Base-by-base conservation (phyloP, 2,797 vertebrate genomes). In the Muscicapa comitata region DNA sequence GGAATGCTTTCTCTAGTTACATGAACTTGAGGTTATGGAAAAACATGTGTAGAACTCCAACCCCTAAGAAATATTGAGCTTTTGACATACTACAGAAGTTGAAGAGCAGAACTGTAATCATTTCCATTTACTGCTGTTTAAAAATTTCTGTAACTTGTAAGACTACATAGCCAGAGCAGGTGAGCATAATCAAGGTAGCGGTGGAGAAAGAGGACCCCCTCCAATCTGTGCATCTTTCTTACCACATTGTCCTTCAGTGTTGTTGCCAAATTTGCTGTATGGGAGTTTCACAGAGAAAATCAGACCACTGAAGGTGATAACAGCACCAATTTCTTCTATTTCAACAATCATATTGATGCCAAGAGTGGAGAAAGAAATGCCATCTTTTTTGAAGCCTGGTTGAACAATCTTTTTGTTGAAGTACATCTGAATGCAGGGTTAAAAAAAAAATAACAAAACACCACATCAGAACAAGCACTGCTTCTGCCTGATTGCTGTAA, bases 231-330 rank as follows among this genome's bases (percentile, higher is more conserved):
- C 10, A 29, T 90, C 26, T 57, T n/a, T 85, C 98, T 96, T 97
- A 98, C 98, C 98, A 8, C 98, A 98, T 55, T 98, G 98, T 82
- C 98, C 98, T 96, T 98, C 98, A 0, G 98, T 98, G 89, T 98
- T 98, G 95, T 98, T 97, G 66, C 89, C 95, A 24, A 98, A 98
- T 75, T 96, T 97, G 93, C 95, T 97, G 94, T 94, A 97, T 45
- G 98, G 98, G 40, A 98, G 95, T 42, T 97, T 97, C 53, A 98
- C 90, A 0, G 97, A 98, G 95, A 98, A 98, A 81, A 98, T 97
- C 78, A 98, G 40, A n/a, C 98, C 98, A 2, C 97, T 97, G 77
- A 98, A 98, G 68, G 97, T 98, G 85, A 98, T 95, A 45, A 50
- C 90, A 53, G 96, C 96, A 5, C 94, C 95, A 29, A 98, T 77